These are phyloP conservation scores for Lepisosteus oculatus DNA, from an alignment of 2,113 vertebrate genomes.

Conservation along the genomic window DNA sequence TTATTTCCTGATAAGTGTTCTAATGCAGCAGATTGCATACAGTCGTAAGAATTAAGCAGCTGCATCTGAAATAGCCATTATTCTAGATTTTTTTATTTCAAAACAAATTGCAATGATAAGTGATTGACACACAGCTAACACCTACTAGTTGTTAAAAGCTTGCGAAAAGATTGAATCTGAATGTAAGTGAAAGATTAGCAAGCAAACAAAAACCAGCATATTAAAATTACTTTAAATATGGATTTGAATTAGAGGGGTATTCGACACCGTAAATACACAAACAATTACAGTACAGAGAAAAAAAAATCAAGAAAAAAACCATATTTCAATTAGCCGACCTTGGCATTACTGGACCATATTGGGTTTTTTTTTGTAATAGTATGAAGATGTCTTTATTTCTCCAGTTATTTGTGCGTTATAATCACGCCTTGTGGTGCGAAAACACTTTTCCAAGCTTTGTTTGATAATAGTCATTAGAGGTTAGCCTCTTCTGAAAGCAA, in stretches of 20 bases:
- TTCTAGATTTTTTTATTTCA: conserved; percentile 34
- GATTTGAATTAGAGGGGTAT: too few species aligned
- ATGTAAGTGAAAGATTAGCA: conserved; percentile 44
- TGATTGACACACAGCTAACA: conserved; percentile 38
- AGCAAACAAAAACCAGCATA: conserved; percentile 12
- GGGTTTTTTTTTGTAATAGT: not conserved
- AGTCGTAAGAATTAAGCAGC: conserved; percentile 24
- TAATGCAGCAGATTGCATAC: conserved; percentile 35
- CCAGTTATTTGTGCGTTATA: not conserved
- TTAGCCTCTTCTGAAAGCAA: conserved; percentile 1
- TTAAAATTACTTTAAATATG: too few species aligned
- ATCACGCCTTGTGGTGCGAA: not conserved
- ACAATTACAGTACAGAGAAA: too few species aligned
- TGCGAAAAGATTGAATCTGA: conserved; percentile 29
- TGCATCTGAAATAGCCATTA: conserved; percentile 32
- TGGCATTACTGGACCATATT: not conserved
- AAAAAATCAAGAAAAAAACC: not conserved
- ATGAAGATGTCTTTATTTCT: not conserved
- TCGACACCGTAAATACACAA: too few species aligned
- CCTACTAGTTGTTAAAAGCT: conserved; percentile 24
- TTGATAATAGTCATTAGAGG: conserved; percentile 12
- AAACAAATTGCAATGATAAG: conserved; percentile 41
- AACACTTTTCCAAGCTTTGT: not conserved
- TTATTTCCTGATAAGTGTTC: conserved; percentile 32
- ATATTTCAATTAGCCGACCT: not conserved